Percentiles rank a stretch among this genome's conserved stretches.
Conservation (phyloP, 2,797 vertebrate species). For the Acomys russatus region DNA sequence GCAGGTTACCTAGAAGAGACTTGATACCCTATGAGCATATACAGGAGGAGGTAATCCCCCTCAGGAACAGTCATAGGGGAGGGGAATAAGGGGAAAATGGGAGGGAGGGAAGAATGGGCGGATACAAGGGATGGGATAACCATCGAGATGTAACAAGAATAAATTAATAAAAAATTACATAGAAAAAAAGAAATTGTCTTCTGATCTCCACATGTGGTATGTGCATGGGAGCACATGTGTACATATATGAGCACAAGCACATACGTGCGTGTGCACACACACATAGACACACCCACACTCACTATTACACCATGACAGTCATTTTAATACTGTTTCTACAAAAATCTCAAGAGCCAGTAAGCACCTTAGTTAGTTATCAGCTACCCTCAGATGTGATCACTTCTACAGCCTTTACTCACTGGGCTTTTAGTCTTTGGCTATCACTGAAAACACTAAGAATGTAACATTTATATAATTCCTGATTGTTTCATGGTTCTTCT, state of each 20-base stretch:
- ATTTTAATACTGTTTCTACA: constrained; percentile 12
- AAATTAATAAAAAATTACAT: no score
- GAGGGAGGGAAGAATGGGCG: no score
- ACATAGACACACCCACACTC: not conserved
- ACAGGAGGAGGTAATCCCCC: no score
- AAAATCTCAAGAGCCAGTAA: not conserved
- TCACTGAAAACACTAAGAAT: not conserved
- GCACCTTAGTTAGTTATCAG: not conserved
- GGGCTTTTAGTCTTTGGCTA: not conserved
- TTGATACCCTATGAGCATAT: no score
- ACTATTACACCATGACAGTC: not conserved
- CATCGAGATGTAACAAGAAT: no score
- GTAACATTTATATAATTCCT: no score
- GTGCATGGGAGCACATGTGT: not conserved
- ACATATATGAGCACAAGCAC: not conserved
- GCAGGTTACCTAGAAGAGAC: no score
- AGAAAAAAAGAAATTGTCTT: not conserved
- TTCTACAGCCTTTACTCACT: constrained; percentile 7
- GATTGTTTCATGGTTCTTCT: no score
- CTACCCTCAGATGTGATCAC: not conserved
- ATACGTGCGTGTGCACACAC: not conserved
- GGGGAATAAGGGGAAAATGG: no score
- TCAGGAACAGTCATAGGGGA: no score
- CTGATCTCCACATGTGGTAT: not conserved
- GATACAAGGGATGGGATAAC: no score